Base-by-base conservation (phyloP, 2,113 vertebrate genomes). In the Elephantulus edwardii region DNA sequence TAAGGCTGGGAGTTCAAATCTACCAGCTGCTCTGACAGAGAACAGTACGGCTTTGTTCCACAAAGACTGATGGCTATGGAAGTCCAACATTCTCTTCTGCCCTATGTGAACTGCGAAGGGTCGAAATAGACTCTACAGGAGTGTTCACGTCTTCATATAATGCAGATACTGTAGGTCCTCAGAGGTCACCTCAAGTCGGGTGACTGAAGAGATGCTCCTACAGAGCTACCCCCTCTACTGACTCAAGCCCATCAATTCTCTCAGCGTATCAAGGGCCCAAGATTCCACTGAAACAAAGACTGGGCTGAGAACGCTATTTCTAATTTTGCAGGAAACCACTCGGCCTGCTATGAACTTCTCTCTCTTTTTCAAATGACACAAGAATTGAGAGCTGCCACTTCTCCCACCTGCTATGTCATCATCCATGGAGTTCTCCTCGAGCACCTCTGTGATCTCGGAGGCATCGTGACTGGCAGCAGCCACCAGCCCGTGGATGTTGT, bases 401-500 rank as follows among this genome's bases (percentile, higher is more conserved):
- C 70, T 85, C 97, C 97, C 76, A 98, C 98, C 96, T 91, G 98
- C 95, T 75, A 95, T 89, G 10, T 91, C 0, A 7, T 97, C 96
- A 40, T 96, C 94, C 54, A 98, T 93, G 71, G 91, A 74, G 1
- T 0, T 78, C 8, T 82, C 89, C 6, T 94, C 22, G 0, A 79
- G 0, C 1, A 74, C 75, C 48, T 94, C 84, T 3, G 66, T 1
- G 7, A 80, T 48, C 42, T 95, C 88, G n/a, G 74, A 52, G 62
- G 19, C 5, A 7, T 90, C 91, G n/a, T 52, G 68, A 88, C 4
- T 56, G 72, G 38, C 4, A 62, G 90, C 10, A 26, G 64, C 40
- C 60, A 85, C 83, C 2, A 97, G 91, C 24, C 97, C 96, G 1
- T 94, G 97, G 90, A 99, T 96, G 94, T 98, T 98, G 93, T 98